Evolutionary conservation across 1,140 invertebrate genomes (phyloP).

Genomic region (Dendroctonus valens): DNA sequence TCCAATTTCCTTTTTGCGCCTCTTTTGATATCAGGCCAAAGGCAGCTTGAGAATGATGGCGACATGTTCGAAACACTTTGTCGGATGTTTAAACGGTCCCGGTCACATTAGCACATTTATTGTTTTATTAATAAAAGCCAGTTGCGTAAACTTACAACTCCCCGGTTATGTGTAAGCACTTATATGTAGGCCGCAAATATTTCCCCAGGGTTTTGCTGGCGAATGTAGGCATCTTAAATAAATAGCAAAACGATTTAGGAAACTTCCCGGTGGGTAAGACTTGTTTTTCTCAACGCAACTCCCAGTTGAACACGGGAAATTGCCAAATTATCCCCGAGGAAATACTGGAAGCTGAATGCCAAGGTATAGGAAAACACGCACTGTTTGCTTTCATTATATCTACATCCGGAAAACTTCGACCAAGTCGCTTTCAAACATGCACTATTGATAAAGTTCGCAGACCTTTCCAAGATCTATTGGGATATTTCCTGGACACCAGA

Average conservation of each 20-base stretch:
- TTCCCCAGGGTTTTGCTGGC: constrained; percentile 6
- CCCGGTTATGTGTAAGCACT: background rate
- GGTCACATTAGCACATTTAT: background rate
- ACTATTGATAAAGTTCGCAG: too few relatives aligned
- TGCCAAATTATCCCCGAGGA: constrained; percentile 18
- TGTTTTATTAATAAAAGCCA: background rate
- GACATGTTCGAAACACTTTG: background rate
- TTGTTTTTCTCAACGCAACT: constrained; percentile 12
- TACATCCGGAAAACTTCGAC: too few relatives aligned
- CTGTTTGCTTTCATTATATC: constrained; percentile 6
- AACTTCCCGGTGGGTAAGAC: constrained; percentile 12
- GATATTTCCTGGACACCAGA: too few relatives aligned
- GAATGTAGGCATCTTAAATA: constrained; percentile 17
- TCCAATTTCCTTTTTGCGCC: constrained; percentile 9
- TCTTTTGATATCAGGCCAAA: background rate
- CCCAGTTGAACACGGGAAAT: constrained; percentile 10
- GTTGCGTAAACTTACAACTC: background rate
- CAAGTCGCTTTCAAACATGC: too few relatives aligned
- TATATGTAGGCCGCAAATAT: constrained; percentile 3
- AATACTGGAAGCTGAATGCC: background rate
- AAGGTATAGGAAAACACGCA: constrained; percentile 4
- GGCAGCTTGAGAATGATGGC: constrained; percentile 7
- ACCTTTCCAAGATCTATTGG: too few relatives aligned
- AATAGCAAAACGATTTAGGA: constrained; percentile 19
- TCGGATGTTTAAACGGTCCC: background rate